Conservation (phyloP, 2,888 invertebrate species). For the Erebia palarica region DNA sequence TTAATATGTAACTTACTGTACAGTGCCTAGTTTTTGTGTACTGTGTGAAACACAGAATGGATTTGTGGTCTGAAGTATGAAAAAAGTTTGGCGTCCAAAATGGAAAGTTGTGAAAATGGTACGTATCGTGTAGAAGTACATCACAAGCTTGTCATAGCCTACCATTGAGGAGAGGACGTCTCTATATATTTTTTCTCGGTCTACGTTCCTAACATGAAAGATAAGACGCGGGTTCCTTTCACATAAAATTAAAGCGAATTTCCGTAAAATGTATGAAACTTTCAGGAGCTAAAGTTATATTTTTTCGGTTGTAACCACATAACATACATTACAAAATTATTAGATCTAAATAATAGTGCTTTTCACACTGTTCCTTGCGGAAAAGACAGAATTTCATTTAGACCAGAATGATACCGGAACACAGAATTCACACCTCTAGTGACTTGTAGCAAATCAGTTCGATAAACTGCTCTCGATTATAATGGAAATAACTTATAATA, state of each 20-base stretch:
- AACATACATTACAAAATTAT: no score
- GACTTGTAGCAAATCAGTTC: no score
- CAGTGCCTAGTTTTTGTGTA: neutral
- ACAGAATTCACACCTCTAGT: neutral
- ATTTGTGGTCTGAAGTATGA: constrained; percentile 30
- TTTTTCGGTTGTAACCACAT: no score
- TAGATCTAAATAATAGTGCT: no score
- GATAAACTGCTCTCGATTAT: neutral
- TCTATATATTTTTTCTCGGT: no score
- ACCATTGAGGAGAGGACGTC: no score
- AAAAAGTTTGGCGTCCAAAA: constrained; percentile 48
- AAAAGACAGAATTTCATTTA: no score
- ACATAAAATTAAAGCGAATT: neutral
- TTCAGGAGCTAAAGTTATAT: no score
- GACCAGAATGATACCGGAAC: neutral
- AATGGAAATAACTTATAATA: neutral
- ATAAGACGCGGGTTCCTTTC: neutral
- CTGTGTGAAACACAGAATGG: constrained; percentile 17
- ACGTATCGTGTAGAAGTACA: constrained; percentile 50
- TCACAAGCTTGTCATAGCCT: neutral
- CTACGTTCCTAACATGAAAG: neutral
- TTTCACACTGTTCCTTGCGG: no score
- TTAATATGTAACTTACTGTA: no score
- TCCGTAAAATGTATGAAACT: neutral
- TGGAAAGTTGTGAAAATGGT: constrained; percentile 70